phyloP scores from a whole-genome alignment of 2,113 vertebrate species.

The Prochilodus magdalenae region DNA sequence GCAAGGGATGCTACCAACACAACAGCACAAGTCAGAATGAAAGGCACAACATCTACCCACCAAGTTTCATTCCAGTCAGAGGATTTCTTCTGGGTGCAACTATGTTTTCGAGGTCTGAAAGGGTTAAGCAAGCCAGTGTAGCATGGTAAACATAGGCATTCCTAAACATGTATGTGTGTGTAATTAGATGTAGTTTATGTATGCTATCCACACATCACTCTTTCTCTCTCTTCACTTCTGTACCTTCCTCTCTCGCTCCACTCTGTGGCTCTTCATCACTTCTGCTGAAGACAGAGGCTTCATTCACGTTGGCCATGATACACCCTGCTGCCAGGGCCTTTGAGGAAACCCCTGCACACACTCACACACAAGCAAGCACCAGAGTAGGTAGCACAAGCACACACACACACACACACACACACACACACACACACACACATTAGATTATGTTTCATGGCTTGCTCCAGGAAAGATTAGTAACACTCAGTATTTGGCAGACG shows the following conservation, averaged over 20 bases:
- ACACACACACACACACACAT: constrained; percentile 10
- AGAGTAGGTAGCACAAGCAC: neutral
- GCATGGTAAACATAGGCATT: too few relatives aligned
- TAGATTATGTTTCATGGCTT: constrained; percentile 49
- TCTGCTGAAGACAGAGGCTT: constrained; percentile 35
- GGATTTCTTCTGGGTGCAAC: too few relatives aligned
- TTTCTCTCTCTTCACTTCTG: neutral
- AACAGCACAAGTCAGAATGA: too few relatives aligned
- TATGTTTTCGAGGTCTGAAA: too few relatives aligned
- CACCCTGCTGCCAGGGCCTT: constrained; percentile 31
- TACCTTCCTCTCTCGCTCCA: constrained; percentile 8
- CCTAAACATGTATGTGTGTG: too few relatives aligned
- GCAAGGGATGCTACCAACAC: too few relatives aligned
- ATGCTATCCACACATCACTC: too few relatives aligned
- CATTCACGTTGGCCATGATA: constrained; percentile 27
- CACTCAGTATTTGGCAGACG: constrained; percentile 43
- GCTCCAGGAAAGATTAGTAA: constrained; percentile 45
- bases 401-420: constrained; percentile 16
- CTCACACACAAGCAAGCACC: constrained; percentile 14
- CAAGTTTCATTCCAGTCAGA: too few relatives aligned
- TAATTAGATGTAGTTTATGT: too few relatives aligned
- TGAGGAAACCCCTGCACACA: constrained; percentile 16
- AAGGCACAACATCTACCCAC: too few relatives aligned
- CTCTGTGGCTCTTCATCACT: constrained; percentile 12
- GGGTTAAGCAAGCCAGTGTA: too few relatives aligned